Base-by-base conservation (phyloP, 2,888 invertebrate species). In the Noctua fimbriata region DNA sequence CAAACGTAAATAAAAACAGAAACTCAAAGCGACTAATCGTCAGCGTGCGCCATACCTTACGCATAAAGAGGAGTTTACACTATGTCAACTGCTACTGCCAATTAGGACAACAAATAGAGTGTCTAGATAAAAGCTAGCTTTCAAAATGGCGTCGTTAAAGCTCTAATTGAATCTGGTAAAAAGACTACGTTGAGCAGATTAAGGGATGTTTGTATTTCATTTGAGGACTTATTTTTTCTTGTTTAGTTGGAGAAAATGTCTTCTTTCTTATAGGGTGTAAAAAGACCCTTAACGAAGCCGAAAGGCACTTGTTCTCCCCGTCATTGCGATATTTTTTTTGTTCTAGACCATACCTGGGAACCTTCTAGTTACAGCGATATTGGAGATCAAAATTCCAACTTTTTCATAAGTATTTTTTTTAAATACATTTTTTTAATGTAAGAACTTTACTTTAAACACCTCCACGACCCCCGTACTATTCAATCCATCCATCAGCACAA, bases 51-150 rank as follows among this genome's bases (percentile, higher is more conserved):
- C 36, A 28, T 16, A 9, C 49, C 55, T 80, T 84, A 72, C 36
- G 69, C 75, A 70, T 73, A 78, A 79, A 72, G 63, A 74, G 24
- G 49, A 63, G 78, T 78, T 76, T 72, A 77, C 66, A 78, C 72
- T 67, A 69, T 76, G 79, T 81, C 75, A 75, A 81, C 79, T 69
- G n/a, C 63, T 60, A 77, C 32, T 63, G 36, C 86, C 88, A 88
- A 88, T 88, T 88, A 89, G 69, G 71, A 75, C 58, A 73, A 71
- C 86, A 88, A 88, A 77, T 79, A 88, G 58, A 78, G 63, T 73
- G 67, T 63, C 69, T 69, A 75, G 76, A 78, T 81, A 75, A 77
- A 75, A 69, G 74, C 66, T 55, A 66, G 76, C 63, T 65, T 82
- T 70, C 70, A 76, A 83, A 83, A 82, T 78, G 80, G 69, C 60